Evolutionary conservation across 2,888 invertebrate species (phyloP).

Genomic region (Acrocyrtus sp.): DNA sequence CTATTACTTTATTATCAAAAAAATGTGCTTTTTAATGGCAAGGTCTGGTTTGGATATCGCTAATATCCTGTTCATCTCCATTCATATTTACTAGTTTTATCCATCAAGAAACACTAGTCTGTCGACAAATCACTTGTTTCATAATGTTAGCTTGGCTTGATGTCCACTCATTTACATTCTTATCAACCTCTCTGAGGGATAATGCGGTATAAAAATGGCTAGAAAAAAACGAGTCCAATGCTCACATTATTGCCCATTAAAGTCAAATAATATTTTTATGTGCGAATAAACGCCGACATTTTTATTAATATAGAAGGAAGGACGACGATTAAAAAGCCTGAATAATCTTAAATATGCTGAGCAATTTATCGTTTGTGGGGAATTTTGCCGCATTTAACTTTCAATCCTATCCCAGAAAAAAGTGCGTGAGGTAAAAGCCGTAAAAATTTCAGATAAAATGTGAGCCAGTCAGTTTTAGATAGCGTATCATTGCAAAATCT

Average conservation of each 20-base stretch:
- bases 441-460: no score
- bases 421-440: no score
- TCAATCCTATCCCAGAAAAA: no score
- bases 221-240: conserved; percentile 5
- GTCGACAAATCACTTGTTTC: conserved; percentile 18
- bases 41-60: conserved; percentile 7
- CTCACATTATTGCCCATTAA: conserved; percentile 12
- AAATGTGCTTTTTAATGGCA: conserved; percentile 35
- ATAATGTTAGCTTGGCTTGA: no score
- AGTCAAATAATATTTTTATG: conserved; percentile 8
- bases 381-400: no score
- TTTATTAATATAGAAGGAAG: conserved; percentile 6
- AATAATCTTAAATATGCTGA: no score
- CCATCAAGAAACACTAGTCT: conserved; percentile 1
- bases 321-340: no score
- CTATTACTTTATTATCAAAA: conserved; percentile 36
- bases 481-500: no score
- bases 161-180: no score
- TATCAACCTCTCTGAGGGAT: not conserved
- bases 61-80: not conserved
- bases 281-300: conserved; percentile 4
- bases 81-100: conserved; percentile 18
- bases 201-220: not conserved
- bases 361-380: no score
- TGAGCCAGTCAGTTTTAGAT: no score